phyloP scores from a whole-genome alignment of 2,888 invertebrate genomes.

The Branchellion lobata region DNA sequence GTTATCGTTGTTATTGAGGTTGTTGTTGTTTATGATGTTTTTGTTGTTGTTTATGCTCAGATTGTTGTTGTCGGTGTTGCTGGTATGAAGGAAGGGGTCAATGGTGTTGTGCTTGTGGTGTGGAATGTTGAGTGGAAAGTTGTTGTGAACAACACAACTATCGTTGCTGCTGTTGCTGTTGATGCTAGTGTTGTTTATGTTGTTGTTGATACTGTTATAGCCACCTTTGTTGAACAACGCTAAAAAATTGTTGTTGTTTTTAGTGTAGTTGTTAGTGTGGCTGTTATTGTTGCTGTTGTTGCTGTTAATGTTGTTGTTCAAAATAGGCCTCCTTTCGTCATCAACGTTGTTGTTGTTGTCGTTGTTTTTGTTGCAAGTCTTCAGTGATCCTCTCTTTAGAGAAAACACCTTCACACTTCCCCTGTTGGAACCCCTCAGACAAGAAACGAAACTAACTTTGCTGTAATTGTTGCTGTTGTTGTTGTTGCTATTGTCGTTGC shows the following conservation, averaged over 20 bases:
- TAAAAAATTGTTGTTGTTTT: background rate
- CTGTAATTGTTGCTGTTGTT: conserved; percentile 26
- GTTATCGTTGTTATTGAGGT: conserved; percentile 1
- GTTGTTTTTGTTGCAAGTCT: background rate
- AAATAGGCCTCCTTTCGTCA: too few species aligned
- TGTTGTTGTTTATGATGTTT: background rate
- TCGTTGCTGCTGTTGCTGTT: too few species aligned
- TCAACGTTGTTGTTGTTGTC: too few species aligned
- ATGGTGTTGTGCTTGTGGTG: background rate
- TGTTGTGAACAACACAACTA: too few species aligned
- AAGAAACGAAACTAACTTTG: background rate
- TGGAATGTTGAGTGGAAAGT: too few species aligned
- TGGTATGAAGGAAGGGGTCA: background rate
- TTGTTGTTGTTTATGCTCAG: background rate
- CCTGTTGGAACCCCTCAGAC: background rate
- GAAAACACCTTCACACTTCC: background rate
- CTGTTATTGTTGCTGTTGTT: background rate
- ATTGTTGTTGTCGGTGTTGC: background rate
- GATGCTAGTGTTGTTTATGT: too few species aligned
- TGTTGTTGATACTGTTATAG: too few species aligned
- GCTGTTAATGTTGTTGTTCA: background rate
- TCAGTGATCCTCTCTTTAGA: background rate
- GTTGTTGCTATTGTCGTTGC: conserved; percentile 20
- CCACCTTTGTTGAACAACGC: too few species aligned
- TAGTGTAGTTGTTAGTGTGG: background rate